Evolutionary conservation across 2,113 vertebrate species (phyloP).

Genomic region (Myxocyprinus asiaticus): DNA sequence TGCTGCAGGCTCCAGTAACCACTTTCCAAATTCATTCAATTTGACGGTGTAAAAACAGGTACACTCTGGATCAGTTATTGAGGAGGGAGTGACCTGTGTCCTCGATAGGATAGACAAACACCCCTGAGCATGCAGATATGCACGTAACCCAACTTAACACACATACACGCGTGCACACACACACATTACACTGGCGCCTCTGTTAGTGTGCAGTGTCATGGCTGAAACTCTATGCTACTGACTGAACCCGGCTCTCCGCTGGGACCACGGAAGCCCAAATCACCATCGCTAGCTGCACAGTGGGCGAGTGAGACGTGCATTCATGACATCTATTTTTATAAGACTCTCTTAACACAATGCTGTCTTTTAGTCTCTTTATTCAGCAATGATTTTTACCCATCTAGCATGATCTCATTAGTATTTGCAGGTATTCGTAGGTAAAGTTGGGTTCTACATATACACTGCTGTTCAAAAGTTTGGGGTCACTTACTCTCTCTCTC

Average conservation of each 20-base stretch:
- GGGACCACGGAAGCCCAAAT: slow-evolving; percentile 26
- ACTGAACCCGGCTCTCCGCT: slow-evolving; percentile 22
- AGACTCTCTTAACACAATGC: neutral
- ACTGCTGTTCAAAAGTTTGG: too few relatives aligned
- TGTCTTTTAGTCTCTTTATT: neutral
- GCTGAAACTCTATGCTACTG: slow-evolving; percentile 16
- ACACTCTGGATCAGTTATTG: neutral
- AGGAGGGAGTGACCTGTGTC: slow-evolving; percentile 12
- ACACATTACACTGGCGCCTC: neutral
- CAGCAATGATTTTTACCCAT: neutral
- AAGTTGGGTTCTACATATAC: too few relatives aligned
- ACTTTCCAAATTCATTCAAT: slow-evolving; percentile 24
- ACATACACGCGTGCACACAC: neutral
- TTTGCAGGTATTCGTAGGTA: too few relatives aligned
- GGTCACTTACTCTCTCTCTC: too few relatives aligned
- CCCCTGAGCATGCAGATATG: slow-evolving; percentile 25
- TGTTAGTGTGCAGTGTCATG: slow-evolving; percentile 3
- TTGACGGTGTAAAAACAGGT: neutral
- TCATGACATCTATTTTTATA: neutral
- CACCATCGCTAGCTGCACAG: neutral
- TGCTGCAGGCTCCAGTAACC: neutral
- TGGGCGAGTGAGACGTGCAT: neutral
- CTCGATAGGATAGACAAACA: slow-evolving; percentile 13
- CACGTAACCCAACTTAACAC: slow-evolving; percentile 30
- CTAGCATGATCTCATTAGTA: too few relatives aligned